Conservation (phyloP, 2,113 vertebrate genomes). For the Gasterosteus nipponicus region DNA sequence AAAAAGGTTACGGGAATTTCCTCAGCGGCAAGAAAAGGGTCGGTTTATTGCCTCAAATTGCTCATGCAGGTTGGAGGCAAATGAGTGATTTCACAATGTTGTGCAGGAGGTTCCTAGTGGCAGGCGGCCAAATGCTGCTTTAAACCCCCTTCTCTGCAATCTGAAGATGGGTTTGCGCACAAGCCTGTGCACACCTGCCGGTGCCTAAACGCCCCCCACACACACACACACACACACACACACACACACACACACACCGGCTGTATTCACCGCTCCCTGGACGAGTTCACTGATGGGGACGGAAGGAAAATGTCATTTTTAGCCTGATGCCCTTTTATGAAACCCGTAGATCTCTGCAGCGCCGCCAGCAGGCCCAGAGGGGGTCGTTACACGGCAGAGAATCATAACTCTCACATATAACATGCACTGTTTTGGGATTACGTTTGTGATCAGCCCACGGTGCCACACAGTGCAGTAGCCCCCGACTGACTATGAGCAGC, state of each 20-base stretch:
- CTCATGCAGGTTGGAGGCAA: background rate
- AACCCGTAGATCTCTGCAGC: conserved; percentile 31
- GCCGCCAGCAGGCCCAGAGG: conserved; percentile 1
- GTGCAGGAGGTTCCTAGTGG: conserved; percentile 17
- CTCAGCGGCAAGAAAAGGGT: conserved; percentile 11
- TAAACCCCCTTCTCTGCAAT: background rate
- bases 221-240: background rate
- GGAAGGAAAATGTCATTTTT: conserved; percentile 16
- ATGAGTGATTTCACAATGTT: conserved; percentile 21
- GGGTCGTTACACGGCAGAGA: conserved; percentile 30
- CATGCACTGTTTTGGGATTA: conserved; percentile 23
- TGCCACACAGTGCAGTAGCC: conserved; percentile 14
- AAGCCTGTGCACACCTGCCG: conserved; percentile 5
- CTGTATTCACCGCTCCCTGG: background rate
- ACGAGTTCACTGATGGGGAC: conserved; percentile 6
- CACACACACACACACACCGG: background rate
- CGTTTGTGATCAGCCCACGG: conserved; percentile 15
- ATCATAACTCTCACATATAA: conserved; percentile 45
- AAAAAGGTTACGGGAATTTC: background rate
- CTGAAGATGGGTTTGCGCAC: conserved; percentile 4
- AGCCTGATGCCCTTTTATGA: conserved; percentile 28
- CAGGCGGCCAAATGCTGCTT: conserved; percentile 12
- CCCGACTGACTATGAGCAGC: background rate
- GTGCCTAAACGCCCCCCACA: background rate
- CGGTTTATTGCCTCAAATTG: conserved; percentile 28